Evolutionary conservation across 2,113 vertebrate species (phyloP), one percentile per base, ranked within the genome.

Genomic region (Camarhynchus parvulus): DNA sequence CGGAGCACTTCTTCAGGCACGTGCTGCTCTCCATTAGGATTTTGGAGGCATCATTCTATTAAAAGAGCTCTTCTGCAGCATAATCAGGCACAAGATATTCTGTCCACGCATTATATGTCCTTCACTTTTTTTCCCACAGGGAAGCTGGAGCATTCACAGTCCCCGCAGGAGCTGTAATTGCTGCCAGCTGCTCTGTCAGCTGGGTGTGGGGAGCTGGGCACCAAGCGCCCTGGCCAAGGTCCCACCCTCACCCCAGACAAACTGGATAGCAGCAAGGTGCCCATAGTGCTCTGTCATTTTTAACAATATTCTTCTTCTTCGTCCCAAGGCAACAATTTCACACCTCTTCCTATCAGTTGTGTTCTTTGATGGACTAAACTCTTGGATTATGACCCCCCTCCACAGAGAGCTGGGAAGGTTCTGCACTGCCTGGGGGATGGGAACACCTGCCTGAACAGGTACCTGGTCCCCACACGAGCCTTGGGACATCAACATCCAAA

Each of bases 331-430:
- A 67, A 30, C 2, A 5, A 41, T 63, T 81, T 31, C 33, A 37
- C 13, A 27, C 17, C 27, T 76, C 41, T 56, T 28, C 25, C 33
- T 6, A 41, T 6, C 33, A 39, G 1, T 0, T 69, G 35, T 5
- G 4, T 18, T 74, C 24, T 20, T 5, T 8, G 10, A 35, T 1
- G 5, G 63, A 31, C 30, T 44, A 3, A 85, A 53, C 3, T 58
- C 55, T 15, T 1, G 1, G 47, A 12, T 9, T 21, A 5, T 2
- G 15, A 11, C 2, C 7, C 25, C 15, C 9, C 25, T 9, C 13
- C 13, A 20, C 3, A 17, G 39, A 62, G 8, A 52, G 30, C n/a
- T 37, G 53, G 2, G 4, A n/a, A 63, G 41, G 44, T 19, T 68
- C 64, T 82, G 56, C 56, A 9, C 11, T 30, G 33, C 21, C 41